Base-by-base conservation (phyloP, 2,797 vertebrate genomes). In the Epinephelus awoara region DNA sequence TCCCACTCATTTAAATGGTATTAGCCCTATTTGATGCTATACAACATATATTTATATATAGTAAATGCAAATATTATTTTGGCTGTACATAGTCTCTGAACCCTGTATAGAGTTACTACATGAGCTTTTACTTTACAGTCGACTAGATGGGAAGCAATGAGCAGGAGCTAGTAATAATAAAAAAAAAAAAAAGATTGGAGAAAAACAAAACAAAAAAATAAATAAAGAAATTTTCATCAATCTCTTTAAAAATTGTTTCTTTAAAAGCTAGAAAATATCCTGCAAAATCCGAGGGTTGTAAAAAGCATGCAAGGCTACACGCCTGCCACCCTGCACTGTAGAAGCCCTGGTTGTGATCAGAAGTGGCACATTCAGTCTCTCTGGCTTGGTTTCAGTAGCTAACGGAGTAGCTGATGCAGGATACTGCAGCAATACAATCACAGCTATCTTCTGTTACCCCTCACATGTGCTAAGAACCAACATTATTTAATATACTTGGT, bases 261-360 rank as follows among this genome's bases (percentile, higher is more conserved):
- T 73, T 58, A 89, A 93, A 93, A 92, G 87, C 86, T 93, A 91
- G 58, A 92, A 93, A 94, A 90, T 76, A 54, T 87, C 55, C 76
- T 84, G 82, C 75, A 82, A 89, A 89, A 82, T 82, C 57, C 38
- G 23, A 75, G 62, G 55, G 75, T 85, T 66, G 75, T 91, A 90
- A 91, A 93, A 92, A 92, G 88, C 90, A 90, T 91, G 87, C 87
- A 23, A 80, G 89, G 85, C 86, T 74, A 72, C 75, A 47, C 29
- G 81, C 82, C 85, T 75, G 79, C 82, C 85, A 81, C 85, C 80
- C 88, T 88, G 91, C 83, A 79, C 80, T 79, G 81, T 77, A 88
- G 85, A 86, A 89, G 91, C 89, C 88, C 86, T 85, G 83, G 74
- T 87, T 88, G 80, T 88, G 83, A 82, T 88, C 75, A 79, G 78